Percentiles rank a stretch among this genome's conserved stretches.
These are phyloP conservation scores for Chloroceryle amazona DNA, from an alignment of 2,797 vertebrate species.

Conservation along the genomic window DNA sequence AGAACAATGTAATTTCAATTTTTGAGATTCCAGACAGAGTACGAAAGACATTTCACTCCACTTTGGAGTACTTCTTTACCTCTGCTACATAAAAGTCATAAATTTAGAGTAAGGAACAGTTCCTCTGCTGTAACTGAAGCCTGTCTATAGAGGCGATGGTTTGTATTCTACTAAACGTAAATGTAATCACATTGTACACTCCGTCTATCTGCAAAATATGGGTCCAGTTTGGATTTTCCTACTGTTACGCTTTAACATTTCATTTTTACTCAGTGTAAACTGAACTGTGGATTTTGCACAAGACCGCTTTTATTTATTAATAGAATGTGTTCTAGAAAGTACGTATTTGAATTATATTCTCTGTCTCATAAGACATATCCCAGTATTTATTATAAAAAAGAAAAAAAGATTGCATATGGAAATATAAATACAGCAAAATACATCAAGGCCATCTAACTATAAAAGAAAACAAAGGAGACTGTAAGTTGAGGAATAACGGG, in stretches of 20 bases:
- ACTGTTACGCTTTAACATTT: not conserved
- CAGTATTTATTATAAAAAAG: not conserved
- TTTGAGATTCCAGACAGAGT: slow-evolving; percentile 34
- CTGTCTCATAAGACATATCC: not conserved
- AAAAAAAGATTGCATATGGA: not conserved
- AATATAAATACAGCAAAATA: not conserved
- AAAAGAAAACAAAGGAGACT: not conserved
- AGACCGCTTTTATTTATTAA: not conserved
- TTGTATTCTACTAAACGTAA: not conserved
- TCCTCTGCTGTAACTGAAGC: not conserved
- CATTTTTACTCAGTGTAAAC: not conserved
- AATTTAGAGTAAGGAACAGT: not conserved
- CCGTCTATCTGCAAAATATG: not conserved
- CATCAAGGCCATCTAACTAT: not conserved
- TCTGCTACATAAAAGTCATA: not conserved
- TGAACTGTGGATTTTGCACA: not conserved
- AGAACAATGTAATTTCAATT: slow-evolving; percentile 20
- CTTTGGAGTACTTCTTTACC: not conserved
- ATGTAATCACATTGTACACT: not conserved
- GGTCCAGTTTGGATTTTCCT: not conserved
- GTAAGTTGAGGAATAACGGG: not conserved
- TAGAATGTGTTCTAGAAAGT: not conserved
- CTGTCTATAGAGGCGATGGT: not conserved
- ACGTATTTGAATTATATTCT: not conserved
- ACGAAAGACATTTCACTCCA: slow-evolving; percentile 17